phyloP scores from a whole-genome alignment of 2,797 vertebrate genomes.

The Malurus splendens region DNA sequence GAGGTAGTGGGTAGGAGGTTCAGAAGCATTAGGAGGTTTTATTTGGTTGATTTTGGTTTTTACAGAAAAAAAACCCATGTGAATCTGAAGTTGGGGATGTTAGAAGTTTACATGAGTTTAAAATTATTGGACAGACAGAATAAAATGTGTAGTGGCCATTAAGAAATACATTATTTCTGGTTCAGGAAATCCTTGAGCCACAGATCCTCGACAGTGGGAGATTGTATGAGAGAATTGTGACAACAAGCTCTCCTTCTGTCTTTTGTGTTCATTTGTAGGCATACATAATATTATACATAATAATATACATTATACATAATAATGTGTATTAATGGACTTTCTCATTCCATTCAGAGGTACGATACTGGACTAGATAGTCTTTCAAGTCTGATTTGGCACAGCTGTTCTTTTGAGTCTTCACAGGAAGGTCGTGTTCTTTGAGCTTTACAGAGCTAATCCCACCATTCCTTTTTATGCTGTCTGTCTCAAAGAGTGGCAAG shows the following conservation, averaged over 20 bases:
- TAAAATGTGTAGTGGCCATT: accelerated
- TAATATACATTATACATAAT: too few species aligned
- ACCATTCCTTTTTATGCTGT: background rate
- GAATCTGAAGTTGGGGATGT: background rate
- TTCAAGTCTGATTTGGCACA: background rate
- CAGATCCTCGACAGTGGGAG: background rate
- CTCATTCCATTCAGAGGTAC: background rate
- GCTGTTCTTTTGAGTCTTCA: background rate
- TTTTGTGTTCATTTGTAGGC: background rate
- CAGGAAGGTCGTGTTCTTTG: background rate
- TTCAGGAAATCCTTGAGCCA: background rate
- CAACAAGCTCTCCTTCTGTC: background rate
- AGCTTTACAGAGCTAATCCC: background rate
- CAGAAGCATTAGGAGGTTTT: background rate
- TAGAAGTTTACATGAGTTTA: background rate
- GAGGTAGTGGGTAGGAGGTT: background rate
- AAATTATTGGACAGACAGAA: background rate
- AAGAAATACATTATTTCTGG: background rate
- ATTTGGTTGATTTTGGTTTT: background rate
- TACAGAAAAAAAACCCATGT: background rate
- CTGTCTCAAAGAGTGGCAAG: background rate
- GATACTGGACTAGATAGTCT: background rate
- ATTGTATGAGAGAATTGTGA: background rate
- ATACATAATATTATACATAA: too few species aligned
- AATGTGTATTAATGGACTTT: background rate